Evolutionary conservation across 2,113 vertebrate genomes (phyloP), one percentile per base, ranked within the genome.

Genomic region (Hyla sarda): DNA sequence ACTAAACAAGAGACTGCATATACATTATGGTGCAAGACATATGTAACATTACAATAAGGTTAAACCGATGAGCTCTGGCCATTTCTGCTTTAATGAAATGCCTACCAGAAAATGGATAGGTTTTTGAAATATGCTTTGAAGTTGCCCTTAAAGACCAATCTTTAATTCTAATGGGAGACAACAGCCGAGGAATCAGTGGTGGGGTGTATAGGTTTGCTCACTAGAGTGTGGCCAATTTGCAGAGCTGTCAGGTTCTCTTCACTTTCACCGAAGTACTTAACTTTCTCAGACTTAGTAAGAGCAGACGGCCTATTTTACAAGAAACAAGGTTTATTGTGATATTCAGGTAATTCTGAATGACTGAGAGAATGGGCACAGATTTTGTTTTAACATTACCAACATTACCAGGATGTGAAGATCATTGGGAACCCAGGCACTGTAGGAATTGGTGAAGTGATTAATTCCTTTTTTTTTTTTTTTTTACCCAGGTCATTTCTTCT

Each of bases 201-300:
- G 67, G 67, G 32, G 37, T 41, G 82, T 83, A 83, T 83, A 56
- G 82, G 47, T 56, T 73, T 83, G 82, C 67, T 83, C 65, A 83
- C 30, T 30, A 73, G 67, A 83, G 30, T 83, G 82, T 83, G 82
- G 82, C 65, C 82, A 73, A 83, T 83, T 83, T 83, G 65, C 82
- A 72, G 48, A 48, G 47, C 73, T 83, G 82, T 73, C 82, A 83
- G 41, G 47, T 37, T 72, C 47, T 50, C 47, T 82, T 73, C 82
- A 83, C 82, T 72, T 72, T 83, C 67, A 56, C 30, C 37, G 67
- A 73, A 41, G 67, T 67, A 83, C 23, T 72, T 83, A 72, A 50
- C 82, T 50, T 83, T 83, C 47, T 41, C 34, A 56, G 21, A 52
- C 58, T 82, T 52, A 41, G 1, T 82, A 82, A 82, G 41, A 82